Conservation (phyloP, 2,888 invertebrate genomes). For the Amiota communis region DNA sequence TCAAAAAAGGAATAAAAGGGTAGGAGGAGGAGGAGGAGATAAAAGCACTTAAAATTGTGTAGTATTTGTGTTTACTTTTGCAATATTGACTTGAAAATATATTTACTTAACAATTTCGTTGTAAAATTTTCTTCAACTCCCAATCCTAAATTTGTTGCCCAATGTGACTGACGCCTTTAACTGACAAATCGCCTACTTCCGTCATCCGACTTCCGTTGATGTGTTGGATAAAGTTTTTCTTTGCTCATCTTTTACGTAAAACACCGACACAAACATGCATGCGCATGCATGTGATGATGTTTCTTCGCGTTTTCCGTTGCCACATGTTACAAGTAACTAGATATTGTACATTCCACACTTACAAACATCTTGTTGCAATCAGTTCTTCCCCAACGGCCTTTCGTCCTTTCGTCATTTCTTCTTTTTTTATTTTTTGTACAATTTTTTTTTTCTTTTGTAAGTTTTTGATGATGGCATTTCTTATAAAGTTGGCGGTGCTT, state of each 20-base stretch:
- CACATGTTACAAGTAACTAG: neutral
- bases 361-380: conserved; percentile 27
- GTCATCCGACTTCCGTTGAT: conserved; percentile 11
- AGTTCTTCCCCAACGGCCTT: neutral
- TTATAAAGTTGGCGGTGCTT: no score
- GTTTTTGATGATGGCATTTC: conserved; percentile 2
- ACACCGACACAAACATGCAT: neutral
- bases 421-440: neutral
- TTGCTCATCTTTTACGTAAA: neutral
- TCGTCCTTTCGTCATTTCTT: neutral
- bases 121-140: neutral
- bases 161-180: neutral
- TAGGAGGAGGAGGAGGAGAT: neutral
- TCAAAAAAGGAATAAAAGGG: neutral
- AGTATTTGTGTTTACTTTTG: conserved; percentile 51
- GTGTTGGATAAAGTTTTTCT: conserved; percentile 8
- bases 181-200: conserved; percentile 27
- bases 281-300: neutral
- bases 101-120: conserved; percentile 51
- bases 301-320: conserved; percentile 5
- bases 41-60: conserved; percentile 50
- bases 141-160: neutral
- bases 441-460: conserved; percentile 7
- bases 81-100: conserved; percentile 60
- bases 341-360: neutral